A percentile compares a stretch with the other conserved stretches of the same genome.
Evolutionary conservation across 1,140 invertebrate species (phyloP).

Genomic region (Andricus grossulariae): DNA sequence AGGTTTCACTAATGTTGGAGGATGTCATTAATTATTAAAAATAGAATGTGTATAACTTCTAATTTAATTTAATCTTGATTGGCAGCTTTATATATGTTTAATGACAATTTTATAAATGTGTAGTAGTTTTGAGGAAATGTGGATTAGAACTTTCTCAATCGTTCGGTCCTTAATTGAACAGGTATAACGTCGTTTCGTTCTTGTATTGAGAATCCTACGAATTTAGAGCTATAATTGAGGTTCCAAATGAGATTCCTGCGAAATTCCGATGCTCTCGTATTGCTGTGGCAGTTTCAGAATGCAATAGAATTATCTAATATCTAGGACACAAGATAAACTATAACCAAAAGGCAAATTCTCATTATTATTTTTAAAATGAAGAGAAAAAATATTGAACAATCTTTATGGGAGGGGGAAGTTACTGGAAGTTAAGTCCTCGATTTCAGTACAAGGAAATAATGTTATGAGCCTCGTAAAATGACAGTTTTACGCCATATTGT

Average conservation of each 20-base stretch:
- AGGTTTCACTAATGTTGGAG: too few relatives aligned
- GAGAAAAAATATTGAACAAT: too few relatives aligned
- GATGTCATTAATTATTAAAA: too few relatives aligned
- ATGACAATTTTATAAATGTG: background rate
- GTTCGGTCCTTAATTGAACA: slow-evolving; percentile 7
- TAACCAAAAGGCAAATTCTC: background rate
- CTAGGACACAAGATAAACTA: slow-evolving; percentile 14
- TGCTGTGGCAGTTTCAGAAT: slow-evolving; percentile 26
- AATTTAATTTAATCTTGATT: background rate
- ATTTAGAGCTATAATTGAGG: slow-evolving; percentile 26
- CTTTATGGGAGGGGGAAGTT: too few relatives aligned
- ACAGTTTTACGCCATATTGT: too few relatives aligned
- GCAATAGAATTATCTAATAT: slow-evolving; percentile 20
- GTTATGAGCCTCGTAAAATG: too few relatives aligned
- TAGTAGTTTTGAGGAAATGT: slow-evolving; percentile 21
- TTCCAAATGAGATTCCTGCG: slow-evolving; percentile 22
- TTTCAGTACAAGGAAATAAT: too few relatives aligned
- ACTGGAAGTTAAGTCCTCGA: too few relatives aligned
- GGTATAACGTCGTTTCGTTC: slow-evolving; percentile 1
- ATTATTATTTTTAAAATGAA: background rate
- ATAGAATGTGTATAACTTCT: too few relatives aligned
- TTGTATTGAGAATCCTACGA: slow-evolving; percentile 23
- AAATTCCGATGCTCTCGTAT: slow-evolving; percentile 19
- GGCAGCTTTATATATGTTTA: background rate
- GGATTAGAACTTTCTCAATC: slow-evolving; percentile 5